Evolutionary conservation across 2,113 vertebrate genomes (phyloP).

Genomic region (Sander lucioperca): DNA sequence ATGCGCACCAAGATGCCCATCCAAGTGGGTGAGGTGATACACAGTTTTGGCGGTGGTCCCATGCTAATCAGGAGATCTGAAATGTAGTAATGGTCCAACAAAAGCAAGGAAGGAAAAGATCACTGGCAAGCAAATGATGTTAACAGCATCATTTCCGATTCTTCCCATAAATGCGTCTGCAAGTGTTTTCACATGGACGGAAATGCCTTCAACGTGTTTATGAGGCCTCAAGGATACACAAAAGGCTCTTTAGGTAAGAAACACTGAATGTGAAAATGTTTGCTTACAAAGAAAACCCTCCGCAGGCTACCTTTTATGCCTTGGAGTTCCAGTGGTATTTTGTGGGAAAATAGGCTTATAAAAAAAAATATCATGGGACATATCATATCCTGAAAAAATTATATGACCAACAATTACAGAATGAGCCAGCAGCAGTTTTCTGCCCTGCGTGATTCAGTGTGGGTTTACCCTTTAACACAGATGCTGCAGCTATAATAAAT

Average conservation of each 20-base stretch:
- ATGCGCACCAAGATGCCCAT: not conserved
- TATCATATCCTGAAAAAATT: constrained; percentile 36
- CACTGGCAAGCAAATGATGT: not conserved
- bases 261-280: not conserved
- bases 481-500: constrained; percentile 70
- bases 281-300: too few species aligned
- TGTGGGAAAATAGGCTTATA: constrained; percentile 5
- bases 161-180: not conserved
- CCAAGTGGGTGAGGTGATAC: not conserved
- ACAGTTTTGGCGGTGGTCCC: too few species aligned
- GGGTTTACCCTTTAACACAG: constrained; percentile 67
- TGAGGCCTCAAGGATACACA: not conserved
- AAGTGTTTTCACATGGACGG: not conserved
- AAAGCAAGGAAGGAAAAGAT: not conserved
- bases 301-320: not conserved
- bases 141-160: too few species aligned
- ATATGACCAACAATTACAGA: constrained; percentile 47
- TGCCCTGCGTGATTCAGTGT: constrained; percentile 51
- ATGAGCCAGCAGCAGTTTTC: constrained; percentile 37
- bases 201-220: not conserved
- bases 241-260: not conserved
- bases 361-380: constrained; percentile 27
- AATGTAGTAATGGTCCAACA: not conserved
- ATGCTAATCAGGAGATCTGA: too few species aligned
- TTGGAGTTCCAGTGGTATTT: not conserved